A percentile compares a stretch with the other conserved stretches of the same genome.
Evolutionary conservation across 2,797 vertebrate genomes (phyloP).

Genomic region (Cossypha caffra): DNA sequence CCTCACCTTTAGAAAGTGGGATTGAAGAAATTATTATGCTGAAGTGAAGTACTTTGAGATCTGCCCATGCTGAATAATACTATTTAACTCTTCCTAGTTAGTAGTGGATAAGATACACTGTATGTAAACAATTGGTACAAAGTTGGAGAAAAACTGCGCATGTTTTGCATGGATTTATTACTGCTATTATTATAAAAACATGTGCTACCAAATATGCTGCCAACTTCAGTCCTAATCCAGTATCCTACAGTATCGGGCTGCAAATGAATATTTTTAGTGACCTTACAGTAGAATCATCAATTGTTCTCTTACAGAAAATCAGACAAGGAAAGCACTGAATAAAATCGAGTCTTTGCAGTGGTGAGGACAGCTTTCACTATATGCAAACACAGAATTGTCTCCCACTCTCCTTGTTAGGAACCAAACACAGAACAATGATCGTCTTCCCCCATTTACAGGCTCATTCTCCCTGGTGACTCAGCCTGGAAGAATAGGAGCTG

Average conservation of each 20-base stretch:
- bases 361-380: background rate
- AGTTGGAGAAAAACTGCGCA: background rate
- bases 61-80: background rate
- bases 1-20: background rate
- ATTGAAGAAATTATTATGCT: background rate
- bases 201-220: background rate
- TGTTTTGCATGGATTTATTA: background rate
- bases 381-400: background rate
- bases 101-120: background rate
- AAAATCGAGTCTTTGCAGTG: background rate
- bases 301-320: background rate
- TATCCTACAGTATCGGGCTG: background rate
- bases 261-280: background rate
- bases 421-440: background rate
- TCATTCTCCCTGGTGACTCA: background rate
- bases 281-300: background rate
- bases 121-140: background rate
- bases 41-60: background rate
- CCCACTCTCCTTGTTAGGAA: background rate
- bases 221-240: background rate
- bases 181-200: background rate
- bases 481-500: background rate
- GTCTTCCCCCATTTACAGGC: background rate
- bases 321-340: background rate
- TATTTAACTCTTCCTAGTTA: background rate